Evolutionary conservation across 2,113 vertebrate species (phyloP), one percentile per base, ranked within the genome.

Genomic region (Brachyistius frenatus): DNA sequence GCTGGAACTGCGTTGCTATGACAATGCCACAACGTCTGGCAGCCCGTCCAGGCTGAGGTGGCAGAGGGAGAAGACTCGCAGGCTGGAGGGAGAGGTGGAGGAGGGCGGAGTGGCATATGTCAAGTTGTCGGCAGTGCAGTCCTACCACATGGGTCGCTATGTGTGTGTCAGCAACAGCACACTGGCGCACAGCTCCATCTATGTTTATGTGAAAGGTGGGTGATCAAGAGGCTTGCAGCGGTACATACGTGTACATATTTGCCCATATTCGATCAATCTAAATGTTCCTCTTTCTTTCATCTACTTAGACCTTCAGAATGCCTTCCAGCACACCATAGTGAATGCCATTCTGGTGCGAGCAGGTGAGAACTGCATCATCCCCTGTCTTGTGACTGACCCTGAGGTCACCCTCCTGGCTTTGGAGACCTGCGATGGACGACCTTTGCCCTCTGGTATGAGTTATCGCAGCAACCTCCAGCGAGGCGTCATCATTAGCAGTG

Each of bases 151-250:
- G 93, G 94, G 94, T 4, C 92, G 89, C 3, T 95, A 95, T 10
- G 76, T 87, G 64, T 95, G 94, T 11, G 39, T 93, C 73, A 94
- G 93, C 87, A 92, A 88, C 69, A 65, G 31, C 70, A 94, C 93
- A 0, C 30, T 61, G 69, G 89, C 93, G 23, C 89, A 80, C 52
- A 92, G 76, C 76, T 94, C 94, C 66, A 91, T 95, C 83, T 95
- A 94, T 8, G 81, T 95, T 5, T 95, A 94, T 6, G 93, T 95
- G 57, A 94, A 93, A 92, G 94, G 94, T 95, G 52, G 36, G 91
- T 52, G 30, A 41, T 53, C 11, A 30, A 11, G 15, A 41, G 15
- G 5, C 10, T 5, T 50, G 33, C 7, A 23, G n/a, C 56, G 56
- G 31, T 33, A 4, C 3, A 2, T 30, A 35, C 32, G 7, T 63